Evolutionary conservation across 2,888 invertebrate species (phyloP), one percentile per base, ranked within the genome.

Genomic region (Hydriomena furcata): DNA sequence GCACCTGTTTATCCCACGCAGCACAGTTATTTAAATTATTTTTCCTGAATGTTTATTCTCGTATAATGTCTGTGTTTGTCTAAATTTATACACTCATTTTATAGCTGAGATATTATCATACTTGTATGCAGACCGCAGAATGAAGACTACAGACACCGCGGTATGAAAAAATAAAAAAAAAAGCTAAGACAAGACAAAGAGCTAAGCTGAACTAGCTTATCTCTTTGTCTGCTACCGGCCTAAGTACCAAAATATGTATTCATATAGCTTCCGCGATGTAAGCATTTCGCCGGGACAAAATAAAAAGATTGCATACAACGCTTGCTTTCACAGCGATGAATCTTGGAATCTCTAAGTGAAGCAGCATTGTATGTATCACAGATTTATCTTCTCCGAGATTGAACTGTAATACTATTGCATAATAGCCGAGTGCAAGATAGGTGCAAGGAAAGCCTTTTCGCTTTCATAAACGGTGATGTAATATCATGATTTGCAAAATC

Each of bases 401-500:
- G 12, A n/a, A 24, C 7, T 21, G 35, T n/a, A 27, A 30, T 21
- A 21, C 25, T 50, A 11, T 59, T 59, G 27, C 56, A 40, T 56
- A 51, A 59, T 28, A 11, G 34, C 32, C 27, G 28, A 48, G 44
- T 50, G 20, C 48, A 11, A 42, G 54, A 52, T 54, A 45, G 48
- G 44, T 40, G 49, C 32, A 55, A 52, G 41, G 56, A 60, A 60
- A 52, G 54, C 34, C 0, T 11, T 30, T 17, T 35, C 12, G 5
- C 50, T 51, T 51, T 45, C 50, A 43, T 32, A 42, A 20, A 34
- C n/a, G 25, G 11, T 35, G 28, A 41, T 17, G 41, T 47, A 23
- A 47, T 28, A 13, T 34, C 10, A 1, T n/a, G 7, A 28, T 20
- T 28, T 12, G 7, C 7, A 21, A 28, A n/a, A n/a, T n/a, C n/a